phyloP scores from a whole-genome alignment of 2,113 vertebrate genomes.

The Cryptoleucopteryx plumbea region DNA sequence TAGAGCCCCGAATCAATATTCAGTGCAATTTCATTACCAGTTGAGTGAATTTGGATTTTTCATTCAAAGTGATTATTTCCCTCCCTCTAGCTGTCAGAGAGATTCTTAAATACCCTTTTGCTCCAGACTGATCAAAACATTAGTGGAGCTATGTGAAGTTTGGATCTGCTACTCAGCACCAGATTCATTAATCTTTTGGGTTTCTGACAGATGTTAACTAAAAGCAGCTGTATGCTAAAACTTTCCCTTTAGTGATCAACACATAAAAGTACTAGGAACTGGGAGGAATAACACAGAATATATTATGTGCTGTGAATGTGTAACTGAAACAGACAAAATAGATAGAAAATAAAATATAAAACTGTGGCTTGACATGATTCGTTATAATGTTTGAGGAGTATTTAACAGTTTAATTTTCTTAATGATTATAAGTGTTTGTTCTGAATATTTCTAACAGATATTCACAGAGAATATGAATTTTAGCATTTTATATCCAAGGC shows the following conservation, averaged over 20 bases:
- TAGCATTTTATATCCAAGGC: not conserved
- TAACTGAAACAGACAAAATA: conserved; percentile 42
- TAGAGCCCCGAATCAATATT: conserved; percentile 73
- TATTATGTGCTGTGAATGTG: not conserved
- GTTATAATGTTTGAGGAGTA: conserved; percentile 18
- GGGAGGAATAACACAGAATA: not conserved
- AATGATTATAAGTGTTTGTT: conserved; percentile 1
- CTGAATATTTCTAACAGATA: not conserved
- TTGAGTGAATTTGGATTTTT: conserved; percentile 60
- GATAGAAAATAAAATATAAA: conserved; percentile 27
- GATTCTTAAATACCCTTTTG: conserved; percentile 56
- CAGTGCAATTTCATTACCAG: conserved; percentile 63
- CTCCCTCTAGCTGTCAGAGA: conserved; percentile 66
- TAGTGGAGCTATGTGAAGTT: conserved; percentile 60
- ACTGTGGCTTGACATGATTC: not conserved
- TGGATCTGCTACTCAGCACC: conserved; percentile 53
- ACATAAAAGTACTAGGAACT: not conserved
- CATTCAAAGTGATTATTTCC: conserved; percentile 73
- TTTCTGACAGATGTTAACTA: conserved; percentile 59
- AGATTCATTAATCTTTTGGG: conserved; percentile 51
- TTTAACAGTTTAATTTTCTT: conserved; percentile 45
- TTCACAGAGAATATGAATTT: conserved; percentile 6
- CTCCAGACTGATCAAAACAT: conserved; percentile 68
- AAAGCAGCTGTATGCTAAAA: conserved; percentile 35
- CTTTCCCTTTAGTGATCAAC: conserved; percentile 20